These are phyloP conservation scores for Drosophila trapezifrons DNA, from an alignment of 1,140 invertebrate genomes.

Conservation along the genomic window DNA sequence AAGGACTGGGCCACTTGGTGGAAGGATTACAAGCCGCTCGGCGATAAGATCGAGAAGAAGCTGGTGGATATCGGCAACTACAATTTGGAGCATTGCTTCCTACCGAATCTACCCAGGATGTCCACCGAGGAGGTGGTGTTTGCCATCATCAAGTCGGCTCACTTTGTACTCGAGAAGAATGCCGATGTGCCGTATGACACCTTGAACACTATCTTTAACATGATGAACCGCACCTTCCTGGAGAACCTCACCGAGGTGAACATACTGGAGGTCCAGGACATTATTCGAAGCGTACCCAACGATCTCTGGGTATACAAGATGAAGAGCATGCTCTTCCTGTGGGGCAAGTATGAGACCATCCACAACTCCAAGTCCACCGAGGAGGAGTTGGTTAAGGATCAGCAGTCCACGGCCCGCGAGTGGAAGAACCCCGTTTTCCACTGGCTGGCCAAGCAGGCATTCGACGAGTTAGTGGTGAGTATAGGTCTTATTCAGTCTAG, in stretches of 20 bases:
- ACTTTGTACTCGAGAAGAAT: slow-evolving; percentile 59
- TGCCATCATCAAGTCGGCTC: slow-evolving; percentile 53
- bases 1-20: slow-evolving; percentile 61
- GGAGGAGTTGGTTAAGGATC: slow-evolving; percentile 31
- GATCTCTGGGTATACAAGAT: slow-evolving; percentile 66
- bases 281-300: slow-evolving; percentile 63
- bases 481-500: slow-evolving; percentile 51
- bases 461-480: slow-evolving; percentile 54
- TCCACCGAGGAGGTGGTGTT: slow-evolving; percentile 62
- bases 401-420: slow-evolving; percentile 58
- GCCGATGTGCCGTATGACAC: slow-evolving; percentile 67
- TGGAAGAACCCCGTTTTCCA: slow-evolving; percentile 66
- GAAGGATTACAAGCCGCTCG: slow-evolving; percentile 59
- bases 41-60: slow-evolving; percentile 54
- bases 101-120: slow-evolving; percentile 60
- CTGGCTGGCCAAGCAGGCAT: slow-evolving; percentile 72
- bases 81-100: slow-evolving; percentile 63
- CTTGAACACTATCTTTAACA: slow-evolving; percentile 63
- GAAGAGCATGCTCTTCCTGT: slow-evolving; percentile 67
- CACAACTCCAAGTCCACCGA: slow-evolving; percentile 25
- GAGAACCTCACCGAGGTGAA: slow-evolving; percentile 60
- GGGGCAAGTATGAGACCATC: slow-evolving; percentile 51
- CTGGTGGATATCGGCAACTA: slow-evolving; percentile 42
- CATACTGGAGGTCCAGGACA: slow-evolving; percentile 49
- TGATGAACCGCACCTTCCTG: slow-evolving; percentile 68